Percentiles rank a stretch among this genome's conserved stretches.
These are phyloP conservation scores for Anoura caudifer DNA, from an alignment of 2,113 vertebrate genomes.

Conservation along the genomic window DNA sequence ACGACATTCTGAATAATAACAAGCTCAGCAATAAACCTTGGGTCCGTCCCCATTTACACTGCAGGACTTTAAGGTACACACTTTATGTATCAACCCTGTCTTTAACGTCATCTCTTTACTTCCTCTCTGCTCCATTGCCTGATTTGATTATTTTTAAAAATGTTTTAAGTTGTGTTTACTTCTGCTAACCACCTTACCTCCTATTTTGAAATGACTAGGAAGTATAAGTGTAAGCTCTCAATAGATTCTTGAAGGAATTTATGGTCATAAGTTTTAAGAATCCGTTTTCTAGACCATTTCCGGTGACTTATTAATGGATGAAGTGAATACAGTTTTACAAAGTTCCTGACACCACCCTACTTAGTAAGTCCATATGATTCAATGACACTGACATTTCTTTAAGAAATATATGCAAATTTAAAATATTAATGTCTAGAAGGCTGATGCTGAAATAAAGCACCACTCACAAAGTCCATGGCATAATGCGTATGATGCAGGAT, in stretches of 20 bases:
- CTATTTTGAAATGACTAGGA: neutral
- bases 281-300: neutral
- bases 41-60: neutral
- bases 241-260: neutral
- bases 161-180: neutral
- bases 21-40: neutral
- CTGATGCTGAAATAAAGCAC: neutral
- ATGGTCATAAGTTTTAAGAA: neutral
- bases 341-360: neutral
- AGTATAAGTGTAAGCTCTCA: neutral
- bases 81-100: neutral
- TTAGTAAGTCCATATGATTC: neutral
- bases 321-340: neutral
- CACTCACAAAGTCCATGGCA: neutral
- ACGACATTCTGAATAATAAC: neutral
- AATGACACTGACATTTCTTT: neutral
- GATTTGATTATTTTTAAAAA: neutral
- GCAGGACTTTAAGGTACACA: neutral
- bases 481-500: neutral
- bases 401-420: constrained; percentile 3
- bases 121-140: neutral
- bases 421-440: constrained; percentile 10
- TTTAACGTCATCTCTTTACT: neutral
- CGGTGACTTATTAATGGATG: neutral
- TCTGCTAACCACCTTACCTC: neutral